A percentile compares a stretch with the other conserved stretches of the same genome.
Evolutionary conservation across 2,797 vertebrate species (phyloP).

Genomic region (Emydoidea blandingii): DNA sequence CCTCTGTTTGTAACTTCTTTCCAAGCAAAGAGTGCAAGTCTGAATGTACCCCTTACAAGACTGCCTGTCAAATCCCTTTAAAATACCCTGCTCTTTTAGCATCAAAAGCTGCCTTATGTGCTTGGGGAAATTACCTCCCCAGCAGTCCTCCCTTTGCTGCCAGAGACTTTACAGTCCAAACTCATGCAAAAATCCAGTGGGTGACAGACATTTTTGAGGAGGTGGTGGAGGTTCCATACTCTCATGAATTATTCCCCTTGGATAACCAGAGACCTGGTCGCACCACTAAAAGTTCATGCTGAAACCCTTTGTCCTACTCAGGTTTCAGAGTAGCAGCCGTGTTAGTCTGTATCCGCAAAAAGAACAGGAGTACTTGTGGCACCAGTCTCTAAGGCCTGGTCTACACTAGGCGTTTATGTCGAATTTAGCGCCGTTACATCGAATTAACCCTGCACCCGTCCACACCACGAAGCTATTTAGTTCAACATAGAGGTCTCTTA

Average conservation of each 20-base stretch:
- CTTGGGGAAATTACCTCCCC: background rate
- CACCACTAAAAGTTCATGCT: background rate
- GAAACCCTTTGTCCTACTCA: background rate
- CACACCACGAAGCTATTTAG: too few species aligned
- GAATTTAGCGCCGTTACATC: too few species aligned
- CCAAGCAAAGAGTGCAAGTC: background rate
- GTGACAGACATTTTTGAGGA: background rate
- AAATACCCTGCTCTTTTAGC: background rate
- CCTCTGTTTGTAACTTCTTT: background rate
- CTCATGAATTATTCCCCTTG: background rate
- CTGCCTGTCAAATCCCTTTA: background rate
- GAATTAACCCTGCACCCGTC: too few species aligned
- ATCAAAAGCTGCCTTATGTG: background rate
- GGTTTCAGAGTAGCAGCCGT: too few species aligned
- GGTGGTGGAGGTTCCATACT: too few species aligned
- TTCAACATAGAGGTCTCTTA: too few species aligned
- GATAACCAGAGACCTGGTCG: rapidly evolving
- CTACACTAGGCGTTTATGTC: too few species aligned
- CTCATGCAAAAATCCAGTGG: background rate
- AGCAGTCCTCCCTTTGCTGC: background rate
- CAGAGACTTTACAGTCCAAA: background rate
- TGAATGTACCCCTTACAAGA: background rate
- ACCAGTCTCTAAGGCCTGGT: too few species aligned
- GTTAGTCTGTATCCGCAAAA: too few species aligned
- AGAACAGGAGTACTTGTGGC: too few species aligned